phyloP scores from a whole-genome alignment of 1,140 invertebrate genomes.

The Meteorus sp. region DNA sequence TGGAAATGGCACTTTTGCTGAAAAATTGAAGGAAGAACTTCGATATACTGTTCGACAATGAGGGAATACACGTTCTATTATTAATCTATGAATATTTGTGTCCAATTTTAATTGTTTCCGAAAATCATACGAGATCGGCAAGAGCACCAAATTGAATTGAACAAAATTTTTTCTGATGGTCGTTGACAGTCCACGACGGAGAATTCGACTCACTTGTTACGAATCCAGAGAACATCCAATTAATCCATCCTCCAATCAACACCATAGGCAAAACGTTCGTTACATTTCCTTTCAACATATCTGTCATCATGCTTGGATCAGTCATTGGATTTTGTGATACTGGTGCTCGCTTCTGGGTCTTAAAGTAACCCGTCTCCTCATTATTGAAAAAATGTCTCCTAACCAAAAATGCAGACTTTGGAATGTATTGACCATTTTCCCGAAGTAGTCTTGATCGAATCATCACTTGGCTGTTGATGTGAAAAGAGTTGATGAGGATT shows the following conservation, averaged over 20 bases:
- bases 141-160: too few relatives aligned
- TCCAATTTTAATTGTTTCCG: background rate
- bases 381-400: conserved; percentile 95
- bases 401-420: conserved; percentile 93
- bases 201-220: conserved; percentile 79
- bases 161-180: background rate
- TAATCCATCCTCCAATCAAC: conserved; percentile 98
- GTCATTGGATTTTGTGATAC: conserved; percentile 91
- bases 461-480: conserved; percentile 94
- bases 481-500: too few relatives aligned
- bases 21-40: too few relatives aligned
- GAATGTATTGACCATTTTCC: conserved; percentile 97
- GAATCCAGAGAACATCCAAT: conserved; percentile 99
- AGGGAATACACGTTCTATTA: too few relatives aligned
- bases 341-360: conserved; percentile 84
- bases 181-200: background rate
- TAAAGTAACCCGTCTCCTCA: conserved; percentile 90
- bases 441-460: conserved; percentile 88
- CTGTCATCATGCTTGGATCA: conserved; percentile 98
- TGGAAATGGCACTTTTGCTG: conserved; percentile 97
- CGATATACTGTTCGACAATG: too few relatives aligned
- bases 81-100: conserved; percentile 10
- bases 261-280: conserved; percentile 99
- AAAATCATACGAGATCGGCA: too few relatives aligned
- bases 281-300: conserved; percentile 98